phyloP scores from a whole-genome alignment of 2,888 invertebrate species.

The Enchytraeus crypticus region DNA sequence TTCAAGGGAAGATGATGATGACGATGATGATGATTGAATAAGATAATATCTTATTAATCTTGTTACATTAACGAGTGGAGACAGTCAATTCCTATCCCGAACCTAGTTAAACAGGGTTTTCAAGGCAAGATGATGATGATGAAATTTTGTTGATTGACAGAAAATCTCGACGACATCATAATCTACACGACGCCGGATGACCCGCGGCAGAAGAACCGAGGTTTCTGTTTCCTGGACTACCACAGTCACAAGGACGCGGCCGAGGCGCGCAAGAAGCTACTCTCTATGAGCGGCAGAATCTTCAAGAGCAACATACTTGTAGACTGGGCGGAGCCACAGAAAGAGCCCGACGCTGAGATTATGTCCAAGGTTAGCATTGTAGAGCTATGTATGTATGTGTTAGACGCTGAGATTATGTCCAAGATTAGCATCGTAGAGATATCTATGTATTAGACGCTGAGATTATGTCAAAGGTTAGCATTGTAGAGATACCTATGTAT shows the following conservation, averaged over 20 bases:
- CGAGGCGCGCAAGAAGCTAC: slow-evolving; percentile 87
- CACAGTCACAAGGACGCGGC: slow-evolving; percentile 98
- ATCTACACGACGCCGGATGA: slow-evolving; percentile 99
- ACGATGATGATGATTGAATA: too few species aligned
- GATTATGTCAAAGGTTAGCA: neutral
- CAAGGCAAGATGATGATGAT: neutral
- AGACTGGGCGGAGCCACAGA: slow-evolving; percentile 99
- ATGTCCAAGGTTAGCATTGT: slow-evolving; percentile 76
- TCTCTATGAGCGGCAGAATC: slow-evolving; percentile 67
- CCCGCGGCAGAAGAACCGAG: slow-evolving; percentile 93
- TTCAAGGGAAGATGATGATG: too few species aligned
- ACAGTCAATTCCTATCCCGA: neutral
- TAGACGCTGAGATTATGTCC: too few species aligned
- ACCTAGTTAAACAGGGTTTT: neutral
- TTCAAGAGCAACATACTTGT: slow-evolving; percentile 99
- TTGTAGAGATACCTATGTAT: too few species aligned
- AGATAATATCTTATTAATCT: too few species aligned
- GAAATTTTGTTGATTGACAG: slow-evolving; percentile 53
- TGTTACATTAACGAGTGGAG: too few species aligned
- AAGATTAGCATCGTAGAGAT: too few species aligned
- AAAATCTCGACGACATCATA: slow-evolving; percentile 95
- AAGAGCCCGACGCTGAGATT: slow-evolving; percentile 96
- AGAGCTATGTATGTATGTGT: too few species aligned
- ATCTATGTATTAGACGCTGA: neutral
- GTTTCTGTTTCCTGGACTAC: slow-evolving; percentile 99